Percentiles rank a stretch among this genome's conserved stretches.
Conservation (phyloP, 2,888 invertebrate species). For the Mesodorylaimus sp. region DNA sequence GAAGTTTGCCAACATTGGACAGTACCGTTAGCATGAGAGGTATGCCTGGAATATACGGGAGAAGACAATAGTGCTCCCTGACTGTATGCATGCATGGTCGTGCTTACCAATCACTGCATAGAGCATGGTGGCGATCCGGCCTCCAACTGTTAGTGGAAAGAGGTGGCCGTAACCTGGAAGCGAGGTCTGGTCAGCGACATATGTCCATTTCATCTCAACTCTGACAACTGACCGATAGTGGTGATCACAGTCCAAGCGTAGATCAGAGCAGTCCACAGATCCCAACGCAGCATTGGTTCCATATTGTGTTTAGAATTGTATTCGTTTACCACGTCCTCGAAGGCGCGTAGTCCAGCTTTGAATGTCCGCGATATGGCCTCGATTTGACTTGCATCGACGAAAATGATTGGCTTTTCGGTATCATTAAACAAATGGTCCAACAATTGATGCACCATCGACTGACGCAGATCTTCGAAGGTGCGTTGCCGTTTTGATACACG, state of each 20-base stretch:
- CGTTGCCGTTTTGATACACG: background rate
- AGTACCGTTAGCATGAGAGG: slow-evolving; percentile 83
- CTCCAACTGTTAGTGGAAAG: slow-evolving; percentile 63
- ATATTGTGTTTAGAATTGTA: slow-evolving; percentile 22
- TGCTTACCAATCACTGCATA: slow-evolving; percentile 80
- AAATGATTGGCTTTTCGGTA: slow-evolving; percentile 19
- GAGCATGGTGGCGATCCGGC: slow-evolving; percentile 65
- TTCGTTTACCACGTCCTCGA: slow-evolving; percentile 20
- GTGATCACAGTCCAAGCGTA: slow-evolving; percentile 25
- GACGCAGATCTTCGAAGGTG: slow-evolving; percentile 14
- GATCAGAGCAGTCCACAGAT: slow-evolving; percentile 26
- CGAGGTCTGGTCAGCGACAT: slow-evolving; percentile 8
- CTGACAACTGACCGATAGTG: slow-evolving; percentile 17
- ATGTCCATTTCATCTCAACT: background rate
- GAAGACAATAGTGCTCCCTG: too few relatives aligned
- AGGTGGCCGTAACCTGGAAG: slow-evolving; percentile 59
- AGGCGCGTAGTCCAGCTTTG: slow-evolving; percentile 12
- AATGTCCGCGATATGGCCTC: slow-evolving; percentile 13
- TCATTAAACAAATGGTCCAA: slow-evolving; percentile 22
- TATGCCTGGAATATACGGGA: too few relatives aligned
- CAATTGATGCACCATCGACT: slow-evolving; percentile 16
- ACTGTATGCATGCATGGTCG: too few relatives aligned
- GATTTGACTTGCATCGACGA: slow-evolving; percentile 18
- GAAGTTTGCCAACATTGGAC: slow-evolving; percentile 51
- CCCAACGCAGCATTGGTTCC: slow-evolving; percentile 15